Base-by-base conservation (phyloP, 1,140 invertebrate genomes). In the Alviniconcha marisindica region DNA sequence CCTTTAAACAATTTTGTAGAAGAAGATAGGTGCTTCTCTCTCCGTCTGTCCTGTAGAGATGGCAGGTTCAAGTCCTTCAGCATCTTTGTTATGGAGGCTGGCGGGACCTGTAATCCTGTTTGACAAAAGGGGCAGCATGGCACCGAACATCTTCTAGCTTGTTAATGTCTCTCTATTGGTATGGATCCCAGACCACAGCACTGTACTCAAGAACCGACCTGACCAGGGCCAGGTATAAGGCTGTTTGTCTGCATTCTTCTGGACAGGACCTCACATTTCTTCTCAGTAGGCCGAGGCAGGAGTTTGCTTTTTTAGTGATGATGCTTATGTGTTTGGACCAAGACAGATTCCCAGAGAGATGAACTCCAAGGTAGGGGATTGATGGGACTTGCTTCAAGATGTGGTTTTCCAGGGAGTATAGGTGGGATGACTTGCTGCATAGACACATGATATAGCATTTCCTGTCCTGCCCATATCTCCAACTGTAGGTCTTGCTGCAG, bases 291-390 rank as follows among this genome's bases (percentile, higher is more conserved):
- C 85, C 85, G 38, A 87, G 81, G 7, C 83, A 83, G 36, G 77
- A 83, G 42, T 44, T 87, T 1, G 81, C 83, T 85, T 69, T 80
- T 44, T 85, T 85, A 12, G 40, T 42, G 14, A 84, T 84, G 1
- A 80, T 87, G 60, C 56, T 79, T 21, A 83, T 83, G 54, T 83
- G 82, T 0, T 21, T 54, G 4, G 28, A 15, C 81, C 81, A 87
- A 74, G 82, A 77, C 71, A 85, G 33, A 38, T 85, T 77, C 10
- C 24, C 0, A 0, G 12, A 54, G 81, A 66, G 1, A n/a, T 71
- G n/a, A 78, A n/a, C 10, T 78, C 86, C 15, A 85, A 81, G 60
- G 80, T 85, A 18, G 81, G 86, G 82, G 81, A 85, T 24, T 40
- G 69, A 24, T 24, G 28, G 5, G n/a, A 83, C 84, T 69, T 87